These are phyloP conservation scores for Criorhina ranunculi DNA, from an alignment of 2,888 invertebrate species.

Conservation along the genomic window DNA sequence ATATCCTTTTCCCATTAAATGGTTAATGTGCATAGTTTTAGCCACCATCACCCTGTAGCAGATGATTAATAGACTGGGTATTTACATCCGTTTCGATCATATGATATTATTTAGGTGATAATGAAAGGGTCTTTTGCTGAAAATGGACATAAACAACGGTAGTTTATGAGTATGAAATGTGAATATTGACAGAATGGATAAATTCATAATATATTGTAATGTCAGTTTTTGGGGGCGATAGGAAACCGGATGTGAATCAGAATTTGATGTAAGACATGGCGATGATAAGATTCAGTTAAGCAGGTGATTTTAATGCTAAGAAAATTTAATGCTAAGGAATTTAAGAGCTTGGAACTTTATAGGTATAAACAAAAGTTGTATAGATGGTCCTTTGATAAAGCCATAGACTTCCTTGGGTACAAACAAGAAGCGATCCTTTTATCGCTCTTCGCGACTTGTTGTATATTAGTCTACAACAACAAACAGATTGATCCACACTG, in stretches of 20 bases:
- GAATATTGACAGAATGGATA: conserved; percentile 31
- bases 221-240: background rate
- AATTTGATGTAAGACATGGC: background rate
- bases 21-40: conserved; percentile 62
- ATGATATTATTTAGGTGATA: conserved; percentile 56
- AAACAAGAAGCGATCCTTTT: no score
- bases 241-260: background rate
- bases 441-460: no score
- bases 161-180: conserved; percentile 50
- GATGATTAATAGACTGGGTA: conserved; percentile 61
- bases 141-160: conserved; percentile 14
- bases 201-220: conserved; percentile 12
- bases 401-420: no score
- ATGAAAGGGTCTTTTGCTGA: conserved; percentile 51
- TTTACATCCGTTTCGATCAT: conserved; percentile 66
- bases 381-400: no score
- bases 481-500: no score
- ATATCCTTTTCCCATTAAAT: conserved; percentile 70
- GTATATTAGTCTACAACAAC: no score
- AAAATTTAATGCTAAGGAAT: background rate
- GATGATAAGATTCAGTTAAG: background rate
- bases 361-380: no score
- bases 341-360: no score
- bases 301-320: background rate
- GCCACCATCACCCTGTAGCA: conserved; percentile 26